A percentile compares a stretch with the other conserved stretches of the same genome.
These are phyloP conservation scores for Crenichthys baileyi DNA, from an alignment of 2,797 vertebrate genomes.

Conservation along the genomic window DNA sequence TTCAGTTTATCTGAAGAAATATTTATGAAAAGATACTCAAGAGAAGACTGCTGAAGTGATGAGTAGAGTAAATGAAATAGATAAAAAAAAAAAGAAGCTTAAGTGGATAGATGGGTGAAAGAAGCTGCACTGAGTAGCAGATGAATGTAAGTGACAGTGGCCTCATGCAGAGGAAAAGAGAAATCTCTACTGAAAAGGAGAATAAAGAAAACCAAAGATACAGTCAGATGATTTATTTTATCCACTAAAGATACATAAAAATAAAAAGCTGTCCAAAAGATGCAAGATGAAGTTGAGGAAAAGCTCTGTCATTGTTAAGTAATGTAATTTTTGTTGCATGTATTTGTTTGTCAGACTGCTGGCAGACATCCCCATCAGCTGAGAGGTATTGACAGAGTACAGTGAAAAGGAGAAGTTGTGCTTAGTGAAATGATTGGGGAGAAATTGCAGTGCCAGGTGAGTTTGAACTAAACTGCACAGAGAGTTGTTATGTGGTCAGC, in stretches of 20 bases:
- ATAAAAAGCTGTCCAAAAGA: conserved; percentile 13
- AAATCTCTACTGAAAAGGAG: conserved; percentile 12
- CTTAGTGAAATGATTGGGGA: conserved; percentile 23
- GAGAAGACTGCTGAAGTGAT: conserved; percentile 31
- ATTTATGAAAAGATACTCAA: conserved; percentile 19
- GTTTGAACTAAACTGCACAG: conserved; percentile 25
- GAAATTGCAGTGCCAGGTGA: neutral
- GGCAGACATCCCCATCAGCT: conserved; percentile 9
- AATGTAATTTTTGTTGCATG: conserved; percentile 15
- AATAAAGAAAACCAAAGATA: conserved; percentile 34
- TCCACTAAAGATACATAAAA: conserved; percentile 5
- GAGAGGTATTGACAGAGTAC: conserved; percentile 29
- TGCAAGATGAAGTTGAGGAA: conserved; percentile 4
- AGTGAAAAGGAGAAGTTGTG: neutral
- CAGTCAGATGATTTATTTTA: conserved; percentile 38
- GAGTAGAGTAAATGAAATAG: conserved; percentile 37
- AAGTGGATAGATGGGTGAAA: conserved; percentile 31
- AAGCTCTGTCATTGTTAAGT: neutral
- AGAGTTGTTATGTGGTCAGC: conserved; percentile 29
- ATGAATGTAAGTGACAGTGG: conserved; percentile 41
- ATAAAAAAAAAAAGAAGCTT: conserved; percentile 22
- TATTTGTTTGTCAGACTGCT: conserved; percentile 21
- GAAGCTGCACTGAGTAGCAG: conserved; percentile 18
- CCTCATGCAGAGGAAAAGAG: conserved; percentile 41
- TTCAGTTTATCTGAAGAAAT: conserved; percentile 15